Conservation (phyloP, 1,140 invertebrate genomes). For the Steinernema khuongi region DNA sequence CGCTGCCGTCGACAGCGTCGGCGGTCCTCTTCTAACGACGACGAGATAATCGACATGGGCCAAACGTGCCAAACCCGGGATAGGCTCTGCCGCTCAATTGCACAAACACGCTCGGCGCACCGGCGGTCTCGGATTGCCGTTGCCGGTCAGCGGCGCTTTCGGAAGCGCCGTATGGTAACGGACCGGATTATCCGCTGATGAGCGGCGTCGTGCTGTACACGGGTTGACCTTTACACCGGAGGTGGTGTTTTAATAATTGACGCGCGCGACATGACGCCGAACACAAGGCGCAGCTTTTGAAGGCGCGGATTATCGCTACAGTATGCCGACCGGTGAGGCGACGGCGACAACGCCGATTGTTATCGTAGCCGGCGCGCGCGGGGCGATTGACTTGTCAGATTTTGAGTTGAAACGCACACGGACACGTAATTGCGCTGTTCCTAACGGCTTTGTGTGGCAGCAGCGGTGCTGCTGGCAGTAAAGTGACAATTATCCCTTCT, state of each 20-base stretch:
- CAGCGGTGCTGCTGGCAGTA: constrained; percentile 6
- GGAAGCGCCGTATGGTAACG: constrained; percentile 11
- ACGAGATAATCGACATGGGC: constrained; percentile 12
- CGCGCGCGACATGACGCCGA: not conserved
- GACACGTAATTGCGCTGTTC: constrained; percentile 12
- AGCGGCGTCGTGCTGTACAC: not conserved
- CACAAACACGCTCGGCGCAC: constrained; percentile 15
- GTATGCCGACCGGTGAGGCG: not conserved
- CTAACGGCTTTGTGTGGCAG: constrained; percentile 15
- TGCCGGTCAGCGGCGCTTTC: constrained; percentile 1
- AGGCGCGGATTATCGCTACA: constrained; percentile 5
- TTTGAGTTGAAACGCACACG: constrained; percentile 16
- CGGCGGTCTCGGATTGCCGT: not conserved
- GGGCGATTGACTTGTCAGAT: constrained; percentile 11
- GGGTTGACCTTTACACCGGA: constrained; percentile 15
- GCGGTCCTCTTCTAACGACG: not conserved
- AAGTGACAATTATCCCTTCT: constrained; percentile 17
- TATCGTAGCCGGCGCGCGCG: not conserved
- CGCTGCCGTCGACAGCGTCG: not conserved
- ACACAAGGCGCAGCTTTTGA: not conserved
- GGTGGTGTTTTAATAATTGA: constrained; percentile 15
- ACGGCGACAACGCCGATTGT: not conserved
- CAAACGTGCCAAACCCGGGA: constrained; percentile 5
- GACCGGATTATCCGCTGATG: not conserved
- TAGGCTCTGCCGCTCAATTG: constrained; percentile 3